These are phyloP conservation scores for Sinosuthora webbiana DNA, from an alignment of 2,113 vertebrate species.

Conservation along the genomic window DNA sequence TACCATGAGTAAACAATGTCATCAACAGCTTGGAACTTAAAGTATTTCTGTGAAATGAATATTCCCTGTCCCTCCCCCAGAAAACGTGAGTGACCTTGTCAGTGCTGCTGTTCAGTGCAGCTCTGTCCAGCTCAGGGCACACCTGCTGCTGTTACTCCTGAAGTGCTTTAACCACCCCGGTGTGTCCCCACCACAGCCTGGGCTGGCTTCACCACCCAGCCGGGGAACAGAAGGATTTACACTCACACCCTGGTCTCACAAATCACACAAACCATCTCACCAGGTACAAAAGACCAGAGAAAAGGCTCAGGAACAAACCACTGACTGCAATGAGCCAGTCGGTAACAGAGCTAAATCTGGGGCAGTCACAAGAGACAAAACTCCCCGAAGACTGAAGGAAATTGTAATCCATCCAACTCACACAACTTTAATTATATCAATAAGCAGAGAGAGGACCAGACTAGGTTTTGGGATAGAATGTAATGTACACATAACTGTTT, in stretches of 20 bases:
- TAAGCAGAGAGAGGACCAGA: constrained; percentile 3
- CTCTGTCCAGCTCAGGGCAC: no score
- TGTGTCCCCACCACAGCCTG: fast-evolving
- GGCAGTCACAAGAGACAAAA: background rate
- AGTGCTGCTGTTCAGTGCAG: background rate
- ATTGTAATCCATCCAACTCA: constrained; percentile 37
- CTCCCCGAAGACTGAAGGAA: constrained; percentile 18
- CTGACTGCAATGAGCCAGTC: background rate
- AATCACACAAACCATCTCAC: background rate
- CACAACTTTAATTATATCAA: constrained; percentile 55
- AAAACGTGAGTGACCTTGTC: no score
- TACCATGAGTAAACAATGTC: background rate
- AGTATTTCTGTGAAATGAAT: background rate
- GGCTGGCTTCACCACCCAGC: fast-evolving
- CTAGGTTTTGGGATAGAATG: constrained; percentile 35
- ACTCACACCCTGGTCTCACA: fast-evolving
- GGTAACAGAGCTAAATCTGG: background rate
- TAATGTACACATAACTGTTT: constrained; percentile 27
- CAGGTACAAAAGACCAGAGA: no score
- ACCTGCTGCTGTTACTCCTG: background rate
- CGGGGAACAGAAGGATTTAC: background rate
- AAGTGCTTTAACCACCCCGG: fast-evolving
- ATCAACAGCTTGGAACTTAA: background rate
- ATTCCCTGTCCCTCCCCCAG: background rate
- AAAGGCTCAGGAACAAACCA: background rate